These are phyloP conservation scores for Syngnathus floridae DNA, from an alignment of 2,113 vertebrate species.

Conservation along the genomic window DNA sequence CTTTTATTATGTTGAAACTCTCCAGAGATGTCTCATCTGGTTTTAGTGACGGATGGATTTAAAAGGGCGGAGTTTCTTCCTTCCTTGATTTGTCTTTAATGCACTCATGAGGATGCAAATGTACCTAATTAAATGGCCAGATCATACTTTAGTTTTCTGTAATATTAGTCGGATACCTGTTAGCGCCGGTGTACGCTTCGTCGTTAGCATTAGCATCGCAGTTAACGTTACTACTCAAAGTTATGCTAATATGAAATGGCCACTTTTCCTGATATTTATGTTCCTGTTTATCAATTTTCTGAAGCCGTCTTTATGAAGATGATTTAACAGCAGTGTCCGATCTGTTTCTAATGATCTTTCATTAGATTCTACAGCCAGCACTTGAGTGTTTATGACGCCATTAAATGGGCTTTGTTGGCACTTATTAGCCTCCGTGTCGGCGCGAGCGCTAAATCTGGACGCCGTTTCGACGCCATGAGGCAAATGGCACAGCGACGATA, in stretches of 20 bases:
- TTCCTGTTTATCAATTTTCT: not conserved
- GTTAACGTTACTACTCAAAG: not conserved
- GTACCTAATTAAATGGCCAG: not conserved
- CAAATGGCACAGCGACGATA: conserved; percentile 20
- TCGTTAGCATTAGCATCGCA: not conserved
- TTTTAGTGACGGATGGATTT: not conserved
- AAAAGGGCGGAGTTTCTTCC: not conserved
- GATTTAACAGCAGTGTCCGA: not conserved
- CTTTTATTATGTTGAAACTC: not conserved
- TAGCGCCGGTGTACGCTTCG: not conserved
- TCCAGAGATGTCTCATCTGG: not conserved
- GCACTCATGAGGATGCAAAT: not conserved
- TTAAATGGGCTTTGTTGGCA: not conserved
- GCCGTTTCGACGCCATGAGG: conserved; percentile 27
- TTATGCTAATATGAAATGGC: not conserved
- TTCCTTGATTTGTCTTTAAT: not conserved
- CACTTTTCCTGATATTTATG: too few relatives aligned
- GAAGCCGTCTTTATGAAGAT: not conserved
- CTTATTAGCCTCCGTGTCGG: conserved; percentile 1
- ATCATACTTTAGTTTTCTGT: not conserved
- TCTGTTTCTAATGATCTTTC: not conserved
- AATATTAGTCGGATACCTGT: not conserved
- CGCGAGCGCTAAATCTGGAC: conserved; percentile 6
- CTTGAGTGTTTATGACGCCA: conserved; percentile 1
- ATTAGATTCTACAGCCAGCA: not conserved